A percentile compares a stretch with the other conserved stretches of the same genome.
Conservation (phyloP, 2,888 invertebrate genomes). For the Theristus sp. region DNA sequence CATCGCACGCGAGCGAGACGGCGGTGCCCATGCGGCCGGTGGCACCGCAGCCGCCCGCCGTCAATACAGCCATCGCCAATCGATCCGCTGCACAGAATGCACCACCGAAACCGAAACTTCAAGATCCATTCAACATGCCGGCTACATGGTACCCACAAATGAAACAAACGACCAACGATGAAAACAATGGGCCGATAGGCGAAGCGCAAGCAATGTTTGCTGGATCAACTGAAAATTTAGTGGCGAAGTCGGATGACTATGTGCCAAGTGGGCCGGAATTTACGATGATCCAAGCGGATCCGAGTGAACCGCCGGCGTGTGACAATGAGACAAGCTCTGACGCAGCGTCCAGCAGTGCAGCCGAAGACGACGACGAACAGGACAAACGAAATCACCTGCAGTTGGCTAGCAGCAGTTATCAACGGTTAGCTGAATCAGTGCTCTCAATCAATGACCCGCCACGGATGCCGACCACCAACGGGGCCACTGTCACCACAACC, state of each 20-base stretch:
- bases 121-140: background rate
- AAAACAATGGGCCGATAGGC: too few relatives aligned
- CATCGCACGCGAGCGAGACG: background rate
- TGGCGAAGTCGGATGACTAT: background rate
- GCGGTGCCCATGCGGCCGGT: background rate
- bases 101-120: background rate
- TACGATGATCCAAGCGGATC: background rate
- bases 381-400: background rate
- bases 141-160: too few relatives aligned
- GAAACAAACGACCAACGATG: too few relatives aligned
- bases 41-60: background rate
- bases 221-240: background rate
- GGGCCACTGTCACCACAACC: too few relatives aligned
- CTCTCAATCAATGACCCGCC: background rate
- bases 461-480: too few relatives aligned
- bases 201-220: too few relatives aligned
- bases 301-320: background rate
- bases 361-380: background rate
- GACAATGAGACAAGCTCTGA: background rate
- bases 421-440: background rate
- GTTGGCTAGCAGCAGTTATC: background rate
- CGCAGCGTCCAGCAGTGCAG: background rate
- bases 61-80: background rate
- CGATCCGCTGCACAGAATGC: background rate
- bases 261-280: background rate